Percentiles rank a stretch among this genome's conserved stretches.
Evolutionary conservation across 2,888 invertebrate genomes (phyloP).

Genomic region (Calliphora vomitoria): DNA sequence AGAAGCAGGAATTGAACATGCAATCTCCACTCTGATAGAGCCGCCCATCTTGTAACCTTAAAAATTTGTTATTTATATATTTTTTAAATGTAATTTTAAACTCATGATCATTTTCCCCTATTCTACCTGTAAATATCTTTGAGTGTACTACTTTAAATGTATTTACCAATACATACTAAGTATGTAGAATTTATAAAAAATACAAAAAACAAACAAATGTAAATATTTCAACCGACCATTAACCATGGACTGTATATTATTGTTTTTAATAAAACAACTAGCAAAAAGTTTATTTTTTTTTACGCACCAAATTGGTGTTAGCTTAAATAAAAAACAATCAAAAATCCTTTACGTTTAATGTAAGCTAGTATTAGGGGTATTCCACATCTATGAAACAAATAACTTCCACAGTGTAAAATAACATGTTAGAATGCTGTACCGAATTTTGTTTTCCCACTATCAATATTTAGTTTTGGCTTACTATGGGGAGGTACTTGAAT

Average conservation of each 20-base stretch:
- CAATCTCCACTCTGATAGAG: too few relatives aligned
- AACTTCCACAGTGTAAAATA: too few relatives aligned
- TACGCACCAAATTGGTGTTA: background rate
- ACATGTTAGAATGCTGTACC: too few relatives aligned
- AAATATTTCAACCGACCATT: background rate
- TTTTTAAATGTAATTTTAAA: too few relatives aligned
- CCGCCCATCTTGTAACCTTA: too few relatives aligned
- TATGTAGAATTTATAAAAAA: background rate
- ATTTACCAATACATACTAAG: background rate
- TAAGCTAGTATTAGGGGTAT: background rate
- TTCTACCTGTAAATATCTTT: background rate
- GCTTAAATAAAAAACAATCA: background rate
- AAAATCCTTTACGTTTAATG: background rate
- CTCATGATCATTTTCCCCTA: background rate
- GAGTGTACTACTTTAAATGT: background rate
- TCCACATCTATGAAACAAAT: background rate
- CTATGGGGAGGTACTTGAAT: too few relatives aligned
- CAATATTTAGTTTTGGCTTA: too few relatives aligned
- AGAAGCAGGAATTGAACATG: too few relatives aligned
- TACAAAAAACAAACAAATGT: background rate
- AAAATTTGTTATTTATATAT: too few relatives aligned
- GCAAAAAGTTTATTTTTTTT: constrained; percentile 12
- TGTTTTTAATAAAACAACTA: background rate
- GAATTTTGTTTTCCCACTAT: too few relatives aligned
- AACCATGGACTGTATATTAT: background rate